Evolutionary conservation across 1,140 invertebrate genomes (phyloP), one percentile per base, ranked within the genome.

Genomic region (Pachypeltis micranthus): DNA sequence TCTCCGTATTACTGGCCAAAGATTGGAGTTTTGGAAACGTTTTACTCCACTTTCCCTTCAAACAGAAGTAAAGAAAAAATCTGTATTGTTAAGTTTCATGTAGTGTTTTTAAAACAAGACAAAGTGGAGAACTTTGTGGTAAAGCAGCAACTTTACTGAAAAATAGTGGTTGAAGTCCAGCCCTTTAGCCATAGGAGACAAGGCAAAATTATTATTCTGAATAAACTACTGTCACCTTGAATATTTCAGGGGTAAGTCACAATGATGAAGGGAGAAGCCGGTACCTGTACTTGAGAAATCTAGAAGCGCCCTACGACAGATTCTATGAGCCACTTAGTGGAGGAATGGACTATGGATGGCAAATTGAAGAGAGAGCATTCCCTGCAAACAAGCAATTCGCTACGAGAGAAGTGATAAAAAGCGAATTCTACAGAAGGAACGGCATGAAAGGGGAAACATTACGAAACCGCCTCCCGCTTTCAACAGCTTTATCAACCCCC

Each of bases 271-370:
- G 47, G 19, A 51, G 47, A 51, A 51, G 47, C 12, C 7, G 19
- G 10, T 51, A 51, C 19, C 21, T 51, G 7, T 51, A 51, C 47
- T 4, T 51, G 4, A 10, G 47, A 10, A 51, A 51, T 51, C 7
- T 14, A 7, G 47, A 51, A 7, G 19, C 12, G 4, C 47, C 47
- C 7, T 51, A 21, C 7, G 47, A 51, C 23, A 51, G 23, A 21
- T 51, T 51, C 47, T 51, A 51, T 21, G 47, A 51, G 19, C 47
- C 47, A 4, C 47, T 16, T 10, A 21, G 10, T 10, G 12, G 4
- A 4, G 47, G 47, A 51, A 51, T 51, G 47, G 47, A 51, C 47
- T 51, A 51, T 21, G 47, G 47, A 14, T 51, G 47, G 47, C 12
- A 21, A 10, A 21, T 51, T 21, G 47, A 10, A 10, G 47, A 51